phyloP scores from a whole-genome alignment of 2,797 vertebrate genomes.

The Tragopan temminckii region DNA sequence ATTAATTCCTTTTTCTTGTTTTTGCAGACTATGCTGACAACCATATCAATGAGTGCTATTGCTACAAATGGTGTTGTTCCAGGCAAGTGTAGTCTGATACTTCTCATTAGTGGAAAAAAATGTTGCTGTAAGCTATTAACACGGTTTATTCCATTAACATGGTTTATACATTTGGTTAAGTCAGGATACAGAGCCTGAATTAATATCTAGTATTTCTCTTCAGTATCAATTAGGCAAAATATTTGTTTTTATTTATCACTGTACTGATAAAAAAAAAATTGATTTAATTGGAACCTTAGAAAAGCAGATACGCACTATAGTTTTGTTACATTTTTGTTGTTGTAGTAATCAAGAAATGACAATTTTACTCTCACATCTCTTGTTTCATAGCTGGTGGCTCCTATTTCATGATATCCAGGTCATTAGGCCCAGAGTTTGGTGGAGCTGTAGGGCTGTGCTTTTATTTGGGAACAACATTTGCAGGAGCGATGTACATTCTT shows the following conservation, averaged over 20 bases:
- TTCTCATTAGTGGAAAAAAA: background rate
- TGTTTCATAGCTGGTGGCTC: conserved; percentile 92
- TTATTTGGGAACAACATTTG: conserved; percentile 98
- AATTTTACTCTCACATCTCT: background rate
- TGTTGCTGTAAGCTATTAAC: background rate
- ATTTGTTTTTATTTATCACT: background rate
- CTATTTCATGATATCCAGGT: conserved; percentile 99
- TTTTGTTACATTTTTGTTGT: background rate
- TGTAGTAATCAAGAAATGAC: background rate
- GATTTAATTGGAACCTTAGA: background rate
- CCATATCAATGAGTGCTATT: conserved; percentile 99
- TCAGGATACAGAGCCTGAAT: background rate
- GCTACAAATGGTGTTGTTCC: conserved; percentile 98
- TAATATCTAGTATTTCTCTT: background rate
- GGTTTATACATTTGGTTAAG: background rate
- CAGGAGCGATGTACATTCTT: conserved; percentile 98
- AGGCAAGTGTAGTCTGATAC: conserved; percentile 81
- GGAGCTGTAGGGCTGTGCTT: conserved; percentile 98
- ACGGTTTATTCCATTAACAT: background rate
- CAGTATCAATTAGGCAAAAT: background rate
- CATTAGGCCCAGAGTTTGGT: conserved; percentile 97
- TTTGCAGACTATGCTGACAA: conserved; percentile 94
- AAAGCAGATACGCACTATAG: background rate
- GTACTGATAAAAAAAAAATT: background rate
- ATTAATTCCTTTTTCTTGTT: conserved; percentile 35